Base-by-base conservation (phyloP, 2,113 vertebrate species). In the Maccullochella peelii region DNA sequence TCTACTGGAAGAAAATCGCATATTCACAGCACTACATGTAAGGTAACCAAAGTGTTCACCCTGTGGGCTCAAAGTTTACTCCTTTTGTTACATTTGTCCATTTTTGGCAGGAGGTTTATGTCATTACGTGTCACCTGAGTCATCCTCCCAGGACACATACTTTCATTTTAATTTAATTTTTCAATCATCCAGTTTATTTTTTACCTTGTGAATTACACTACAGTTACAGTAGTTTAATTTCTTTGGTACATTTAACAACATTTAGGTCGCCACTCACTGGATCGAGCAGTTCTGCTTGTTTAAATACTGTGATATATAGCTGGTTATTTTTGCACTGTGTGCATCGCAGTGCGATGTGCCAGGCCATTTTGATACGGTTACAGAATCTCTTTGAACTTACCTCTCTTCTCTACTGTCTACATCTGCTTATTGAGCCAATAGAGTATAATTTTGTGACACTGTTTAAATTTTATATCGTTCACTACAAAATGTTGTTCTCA, bases 371-470 rank as follows among this genome's bases (percentile, higher is more conserved):
- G 76, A 89, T 90, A 90, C 75, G 15, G 59, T 92, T 77, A 86
- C 66, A 84, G 57, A 79, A 73, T 67, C 42, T 80, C 15, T 82
- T 87, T 81, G 62, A 89, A 82, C 25, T 78, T 59, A 91, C 85
- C 79, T 90, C 86, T 83, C 33, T 69, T 66, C 77, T 82, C 49
- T 20, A 6, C 40, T 77, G 49, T 88, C 58, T 76, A 49, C 75
- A 58, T 50, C 82, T 90, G 79, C 81, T 87, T 77, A 80, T 86
- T 6, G 75, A 89, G 86, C 90, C 91, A 80, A 38, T 57, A n/a
- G 20, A 89, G 86, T 92, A 83, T 92, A 91, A 83, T 63, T 86
- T 74, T 82, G 58, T 88, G 83, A 88, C 70, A 76, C 66, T 85
- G 90, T 86, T 79, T n/a, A 47, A 66, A 80, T 78, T 21, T 81